A percentile compares a stretch with the other conserved stretches of the same genome.
These are phyloP conservation scores for Cheiracanthium punctorium DNA, from an alignment of 2,888 invertebrate species.

Conservation along the genomic window DNA sequence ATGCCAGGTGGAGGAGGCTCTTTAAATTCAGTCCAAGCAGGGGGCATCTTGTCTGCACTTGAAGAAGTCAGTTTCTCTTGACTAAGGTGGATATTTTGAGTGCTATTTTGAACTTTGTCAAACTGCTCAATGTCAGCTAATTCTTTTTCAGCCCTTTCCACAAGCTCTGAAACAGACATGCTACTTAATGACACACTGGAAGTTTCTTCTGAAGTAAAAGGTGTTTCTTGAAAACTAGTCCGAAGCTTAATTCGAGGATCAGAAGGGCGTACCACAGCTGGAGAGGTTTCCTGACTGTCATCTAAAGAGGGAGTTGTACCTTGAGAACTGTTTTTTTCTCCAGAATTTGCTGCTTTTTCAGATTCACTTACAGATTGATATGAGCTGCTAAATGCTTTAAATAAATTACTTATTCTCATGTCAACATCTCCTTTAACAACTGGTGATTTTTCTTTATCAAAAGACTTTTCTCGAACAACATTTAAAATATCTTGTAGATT, in stretches of 20 bases:
- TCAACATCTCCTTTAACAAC: conserved; percentile 34
- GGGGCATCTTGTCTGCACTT: not conserved
- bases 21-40: conserved; percentile 28
- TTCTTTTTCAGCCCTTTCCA: conserved; percentile 28
- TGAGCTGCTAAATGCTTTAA: not conserved
- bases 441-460: conserved; percentile 10
- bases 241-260: conserved; percentile 55
- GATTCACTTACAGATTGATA: not conserved
- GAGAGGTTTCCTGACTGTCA: conserved; percentile 13
- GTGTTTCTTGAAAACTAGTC: conserved; percentile 23
- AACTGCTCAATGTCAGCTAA: conserved; percentile 10
- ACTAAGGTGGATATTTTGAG: not conserved
- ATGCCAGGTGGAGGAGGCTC: conserved; percentile 63
- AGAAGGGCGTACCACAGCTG: not conserved
- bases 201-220: conserved; percentile 11
- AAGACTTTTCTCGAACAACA: conserved; percentile 33
- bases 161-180: conserved; percentile 25
- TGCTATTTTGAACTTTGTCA: not conserved
- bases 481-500: conserved; percentile 44
- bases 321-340: not conserved
- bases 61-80: not conserved
- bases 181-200: conserved; percentile 2
- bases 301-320: conserved; percentile 14
- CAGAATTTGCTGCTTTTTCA: not conserved
- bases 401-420: conserved; percentile 28